phyloP scores from a whole-genome alignment of 2,113 vertebrate species.

The Serranochromis macrocephalus region DNA sequence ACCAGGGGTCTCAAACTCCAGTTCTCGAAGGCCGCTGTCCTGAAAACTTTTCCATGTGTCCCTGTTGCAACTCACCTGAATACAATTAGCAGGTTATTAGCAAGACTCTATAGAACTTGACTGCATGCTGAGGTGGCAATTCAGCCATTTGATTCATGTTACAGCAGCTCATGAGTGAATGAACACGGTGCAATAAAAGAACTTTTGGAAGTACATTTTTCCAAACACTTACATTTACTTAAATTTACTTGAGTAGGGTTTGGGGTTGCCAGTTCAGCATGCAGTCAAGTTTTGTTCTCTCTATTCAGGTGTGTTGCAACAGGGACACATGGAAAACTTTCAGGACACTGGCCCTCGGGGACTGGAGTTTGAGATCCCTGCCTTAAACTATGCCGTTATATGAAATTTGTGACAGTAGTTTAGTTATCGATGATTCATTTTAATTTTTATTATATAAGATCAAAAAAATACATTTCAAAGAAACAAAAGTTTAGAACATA shows the following conservation, averaged over 20 bases:
- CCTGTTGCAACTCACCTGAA: not conserved
- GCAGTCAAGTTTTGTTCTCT: not conserved
- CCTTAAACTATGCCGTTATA: not conserved
- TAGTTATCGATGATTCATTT: not conserved
- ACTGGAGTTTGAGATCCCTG: fast-evolving
- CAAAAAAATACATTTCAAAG: fast-evolving
- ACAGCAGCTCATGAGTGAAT: not conserved
- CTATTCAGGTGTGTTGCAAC: not conserved
- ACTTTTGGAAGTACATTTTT: not conserved
- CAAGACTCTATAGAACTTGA: not conserved
- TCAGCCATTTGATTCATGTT: not conserved
- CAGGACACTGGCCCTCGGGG: fast-evolving
- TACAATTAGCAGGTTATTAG: not conserved
- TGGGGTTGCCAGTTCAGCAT: fast-evolving
- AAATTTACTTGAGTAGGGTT: not conserved
- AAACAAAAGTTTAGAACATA: not conserved
- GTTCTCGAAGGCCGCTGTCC: not conserved
- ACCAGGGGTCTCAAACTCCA: not conserved
- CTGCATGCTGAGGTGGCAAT: not conserved
- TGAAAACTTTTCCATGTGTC: not conserved
- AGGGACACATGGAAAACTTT: not conserved
- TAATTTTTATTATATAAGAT: not conserved
- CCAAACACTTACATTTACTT: not conserved
- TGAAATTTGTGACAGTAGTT: not conserved
- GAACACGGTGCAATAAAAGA: fast-evolving